Conservation (phyloP, 1,140 invertebrate genomes). For the Choristoneura fumiferana region DNA sequence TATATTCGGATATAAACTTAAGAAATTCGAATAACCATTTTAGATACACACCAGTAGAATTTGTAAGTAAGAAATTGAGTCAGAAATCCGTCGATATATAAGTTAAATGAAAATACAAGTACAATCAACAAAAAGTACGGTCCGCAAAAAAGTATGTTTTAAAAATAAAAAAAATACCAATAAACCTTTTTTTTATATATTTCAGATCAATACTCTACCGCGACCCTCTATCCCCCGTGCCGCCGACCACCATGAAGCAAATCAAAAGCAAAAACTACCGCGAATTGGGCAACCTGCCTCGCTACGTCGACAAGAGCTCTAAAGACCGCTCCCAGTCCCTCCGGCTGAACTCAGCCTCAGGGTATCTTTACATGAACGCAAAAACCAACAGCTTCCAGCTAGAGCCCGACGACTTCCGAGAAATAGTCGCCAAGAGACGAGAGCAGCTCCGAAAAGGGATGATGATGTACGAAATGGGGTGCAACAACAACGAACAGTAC, state of each 20-base stretch:
- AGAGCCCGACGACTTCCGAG: conserved; percentile 70
- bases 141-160: too few species aligned
- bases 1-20: too few species aligned
- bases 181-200: conserved; percentile 8
- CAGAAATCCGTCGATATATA: too few species aligned
- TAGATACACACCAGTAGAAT: too few species aligned
- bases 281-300: conserved; percentile 56
- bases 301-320: conserved; percentile 70
- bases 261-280: conserved; percentile 56
- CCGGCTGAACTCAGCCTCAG: conserved; percentile 71
- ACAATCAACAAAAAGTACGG: too few species aligned
- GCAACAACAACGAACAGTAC: conserved; percentile 47
- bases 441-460: conserved; percentile 66
- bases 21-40: too few species aligned
- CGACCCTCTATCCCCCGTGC: conserved; percentile 70
- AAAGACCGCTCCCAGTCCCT: conserved; percentile 67
- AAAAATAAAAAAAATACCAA: too few species aligned
- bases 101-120: too few species aligned
- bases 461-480: conserved; percentile 51
- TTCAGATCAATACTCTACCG: conserved; percentile 68
- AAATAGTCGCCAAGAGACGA: conserved; percentile 67
- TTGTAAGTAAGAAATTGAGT: too few species aligned
- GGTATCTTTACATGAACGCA: conserved; percentile 76
- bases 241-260: conserved; percentile 63
- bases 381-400: conserved; percentile 72